Percentiles rank a stretch among this genome's conserved stretches.
These are phyloP conservation scores for Grammatotria lemairii DNA, from an alignment of 2,113 vertebrate genomes.

Conservation along the genomic window DNA sequence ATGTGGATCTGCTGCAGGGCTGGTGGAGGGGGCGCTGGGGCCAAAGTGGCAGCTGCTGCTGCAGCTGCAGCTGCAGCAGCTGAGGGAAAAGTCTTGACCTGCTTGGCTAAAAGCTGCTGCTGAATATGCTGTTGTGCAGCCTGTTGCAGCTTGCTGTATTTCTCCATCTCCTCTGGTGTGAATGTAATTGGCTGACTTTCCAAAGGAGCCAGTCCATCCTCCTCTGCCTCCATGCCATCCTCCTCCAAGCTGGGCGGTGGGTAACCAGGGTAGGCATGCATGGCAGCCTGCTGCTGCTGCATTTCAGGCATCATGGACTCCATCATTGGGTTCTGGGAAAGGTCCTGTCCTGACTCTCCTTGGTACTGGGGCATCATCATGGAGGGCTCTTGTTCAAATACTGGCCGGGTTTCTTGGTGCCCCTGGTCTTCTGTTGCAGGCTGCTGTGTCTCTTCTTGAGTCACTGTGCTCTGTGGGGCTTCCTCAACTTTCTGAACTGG, in stretches of 20 bases:
- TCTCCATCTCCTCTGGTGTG: constrained; percentile 97
- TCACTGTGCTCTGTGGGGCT: constrained; percentile 17
- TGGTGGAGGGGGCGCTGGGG: constrained; percentile 73
- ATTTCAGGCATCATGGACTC: constrained; percentile 78
- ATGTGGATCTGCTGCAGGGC: constrained; percentile 91
- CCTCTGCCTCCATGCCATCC: constrained; percentile 79
- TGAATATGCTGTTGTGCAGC: constrained; percentile 98
- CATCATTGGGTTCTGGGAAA: constrained; percentile 65
- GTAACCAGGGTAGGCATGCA: constrained; percentile 79
- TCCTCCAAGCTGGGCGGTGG: constrained; percentile 76
- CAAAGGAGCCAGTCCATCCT: constrained; percentile 88
- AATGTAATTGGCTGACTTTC: constrained; percentile 98
- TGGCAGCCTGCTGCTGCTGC: constrained; percentile 66
- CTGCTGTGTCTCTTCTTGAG: constrained; percentile 66
- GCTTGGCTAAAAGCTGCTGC: constrained; percentile 95
- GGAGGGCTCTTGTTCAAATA: constrained; percentile 66
- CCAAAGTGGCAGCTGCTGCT: constrained; percentile 62
- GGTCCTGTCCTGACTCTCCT: constrained; percentile 62
- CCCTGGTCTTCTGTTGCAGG: constrained; percentile 63
- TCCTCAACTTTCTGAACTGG: constrained; percentile 67
- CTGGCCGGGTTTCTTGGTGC: constrained; percentile 51
- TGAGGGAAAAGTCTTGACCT: constrained; percentile 89
- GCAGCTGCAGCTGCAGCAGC: constrained; percentile 78
- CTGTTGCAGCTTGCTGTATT: constrained; percentile 97
- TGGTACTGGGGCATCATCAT: constrained; percentile 68